Evolutionary conservation across 2,888 invertebrate genomes (phyloP), one percentile per base, ranked within the genome.

Genomic region (Papilio gigon): DNA sequence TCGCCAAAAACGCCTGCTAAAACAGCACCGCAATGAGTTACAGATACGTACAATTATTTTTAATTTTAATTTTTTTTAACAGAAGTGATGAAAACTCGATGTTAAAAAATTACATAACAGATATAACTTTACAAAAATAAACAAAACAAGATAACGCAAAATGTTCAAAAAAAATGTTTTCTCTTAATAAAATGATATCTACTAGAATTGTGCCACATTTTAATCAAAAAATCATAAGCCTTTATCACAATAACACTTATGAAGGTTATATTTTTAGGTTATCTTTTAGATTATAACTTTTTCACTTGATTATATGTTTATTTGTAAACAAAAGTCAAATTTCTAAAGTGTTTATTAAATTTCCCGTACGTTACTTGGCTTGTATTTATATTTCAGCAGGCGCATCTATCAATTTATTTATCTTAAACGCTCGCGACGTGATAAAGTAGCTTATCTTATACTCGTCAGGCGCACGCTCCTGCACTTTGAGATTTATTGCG

Each of bases 321-420:
- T n/a, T 3, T 8, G 27, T 30, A 53, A 53, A 53, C 9, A 53
- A 53, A 53, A 53, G 30, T 9, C 1, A n/a, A 14, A 50, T 53
- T 30, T 50, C 25, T 50, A 25, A 25, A 25, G 11, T 22, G 9
- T 11, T 11, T 20, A 53, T 27, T n/a, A 53, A 27, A 27, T 30
- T 30, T 53, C 27, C n/a, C 17, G n/a, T 30, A 53, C 17, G 30
- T 27, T 4, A 30, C 53, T 30, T 53, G 9, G 27, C 53, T 53
- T 47, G 47, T 3, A 53, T 47, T n/a, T 22, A 12, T 47, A 47
- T 9, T 53, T 53, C 30, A 30, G 53, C 27, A 53, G 30, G 53
- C 53, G 30, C 53, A 30, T 53, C 53, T 53, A 53, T 53, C 53
- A 53, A 30, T 53, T 27, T 53, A 53, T 53, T 53, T 53, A 53